Conservation (phyloP, 2,888 invertebrate species). For the Melanchra persicariae region DNA sequence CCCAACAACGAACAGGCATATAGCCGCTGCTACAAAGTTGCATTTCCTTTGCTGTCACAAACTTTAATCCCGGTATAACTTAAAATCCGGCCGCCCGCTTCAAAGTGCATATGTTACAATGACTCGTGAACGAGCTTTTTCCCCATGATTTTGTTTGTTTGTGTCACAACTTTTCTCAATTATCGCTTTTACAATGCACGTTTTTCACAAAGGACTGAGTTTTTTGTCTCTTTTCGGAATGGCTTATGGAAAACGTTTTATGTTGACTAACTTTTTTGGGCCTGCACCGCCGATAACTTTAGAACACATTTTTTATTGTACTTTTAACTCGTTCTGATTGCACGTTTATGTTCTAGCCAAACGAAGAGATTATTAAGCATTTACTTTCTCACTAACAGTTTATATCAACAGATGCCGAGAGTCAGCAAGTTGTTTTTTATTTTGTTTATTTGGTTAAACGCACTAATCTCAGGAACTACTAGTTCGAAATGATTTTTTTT, state of each 20-base stretch:
- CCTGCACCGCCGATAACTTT: neutral
- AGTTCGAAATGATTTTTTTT: no score
- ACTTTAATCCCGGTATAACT: constrained; percentile 16
- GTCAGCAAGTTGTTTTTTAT: no score
- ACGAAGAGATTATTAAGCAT: neutral
- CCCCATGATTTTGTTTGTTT: constrained; percentile 9
- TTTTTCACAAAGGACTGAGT: neutral
- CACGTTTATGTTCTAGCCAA: neutral
- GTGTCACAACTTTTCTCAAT: constrained; percentile 13
- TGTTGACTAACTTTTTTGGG: neutral
- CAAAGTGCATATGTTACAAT: constrained; percentile 17
- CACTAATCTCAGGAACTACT: no score
- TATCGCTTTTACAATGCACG: constrained; percentile 4
- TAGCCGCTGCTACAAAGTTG: constrained; percentile 25
- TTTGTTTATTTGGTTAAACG: no score
- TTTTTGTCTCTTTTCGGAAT: neutral
- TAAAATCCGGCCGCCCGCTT: constrained; percentile 3
- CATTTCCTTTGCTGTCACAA: constrained; percentile 18
- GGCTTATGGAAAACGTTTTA: neutral
- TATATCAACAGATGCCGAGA: no score
- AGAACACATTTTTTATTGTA: neutral
- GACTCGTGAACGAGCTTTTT: constrained; percentile 13
- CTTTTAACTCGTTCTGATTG: neutral
- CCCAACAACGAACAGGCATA: constrained; percentile 8
- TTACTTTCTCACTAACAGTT: no score